Conservation (phyloP, 2,113 vertebrate genomes). For the Carollia perspicillata region DNA sequence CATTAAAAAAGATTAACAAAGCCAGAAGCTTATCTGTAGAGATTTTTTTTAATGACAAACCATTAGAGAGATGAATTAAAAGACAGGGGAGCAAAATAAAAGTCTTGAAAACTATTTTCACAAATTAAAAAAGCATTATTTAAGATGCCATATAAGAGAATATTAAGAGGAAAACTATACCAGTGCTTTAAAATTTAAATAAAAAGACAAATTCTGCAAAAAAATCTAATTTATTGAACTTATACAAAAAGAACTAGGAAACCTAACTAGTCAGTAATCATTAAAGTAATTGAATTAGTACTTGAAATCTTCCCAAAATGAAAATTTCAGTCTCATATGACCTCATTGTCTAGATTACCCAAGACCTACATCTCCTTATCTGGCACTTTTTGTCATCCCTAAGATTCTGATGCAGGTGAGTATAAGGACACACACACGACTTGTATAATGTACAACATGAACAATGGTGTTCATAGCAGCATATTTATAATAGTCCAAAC, state of each 20-base stretch:
- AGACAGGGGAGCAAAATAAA: not conserved
- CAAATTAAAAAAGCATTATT: not conserved
- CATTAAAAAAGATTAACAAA: not conserved
- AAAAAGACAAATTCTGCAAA: not conserved
- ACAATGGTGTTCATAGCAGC: not conserved
- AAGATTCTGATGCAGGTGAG: not conserved
- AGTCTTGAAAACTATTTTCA: not conserved
- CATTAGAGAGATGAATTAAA: not conserved
- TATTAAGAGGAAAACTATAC: not conserved
- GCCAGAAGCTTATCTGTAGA: not conserved
- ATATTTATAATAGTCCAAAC: not conserved
- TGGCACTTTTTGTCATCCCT: not conserved
- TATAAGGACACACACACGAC: not conserved
- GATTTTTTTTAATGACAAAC: not conserved
- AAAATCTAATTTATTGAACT: not conserved
- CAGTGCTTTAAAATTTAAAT: not conserved
- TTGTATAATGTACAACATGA: not conserved
- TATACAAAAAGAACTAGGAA: not conserved
- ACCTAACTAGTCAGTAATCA: not conserved
- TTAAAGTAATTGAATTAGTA: not conserved
- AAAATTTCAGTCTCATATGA: not conserved
- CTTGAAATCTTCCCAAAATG: not conserved
- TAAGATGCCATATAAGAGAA: not conserved
- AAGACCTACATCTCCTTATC: not conserved
- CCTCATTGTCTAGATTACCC: not conserved